Evolutionary conservation across 2,888 invertebrate genomes (phyloP), one percentile per base, ranked within the genome.

Genomic region (Xanthia icteritia): DNA sequence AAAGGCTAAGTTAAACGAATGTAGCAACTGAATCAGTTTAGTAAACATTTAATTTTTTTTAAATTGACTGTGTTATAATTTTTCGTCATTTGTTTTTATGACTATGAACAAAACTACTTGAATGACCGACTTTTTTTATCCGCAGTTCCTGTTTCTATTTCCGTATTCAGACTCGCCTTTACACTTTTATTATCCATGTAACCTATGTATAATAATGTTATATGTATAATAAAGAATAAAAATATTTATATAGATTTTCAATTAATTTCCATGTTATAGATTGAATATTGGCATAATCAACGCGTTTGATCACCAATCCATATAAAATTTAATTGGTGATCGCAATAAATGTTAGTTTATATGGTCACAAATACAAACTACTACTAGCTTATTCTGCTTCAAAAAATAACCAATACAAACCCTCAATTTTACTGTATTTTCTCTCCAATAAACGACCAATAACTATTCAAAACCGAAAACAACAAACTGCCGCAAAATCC

Each of bases 381-480:
- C 27, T 27, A 42, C 20, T 51, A 23, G 3, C 2, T 51, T 17
- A 45, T 58, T 27, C 0, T 23, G 0, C 23, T 58, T 36, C 2
- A 71, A 5, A 5, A 72, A 36, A 48, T 6, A 20, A 1, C 20
- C 20, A 23, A 51, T n/a, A 51, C 2, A 17, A 70, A 39, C 17
- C 23, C 0, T 42, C 4, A 5, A 3, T 36, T 42, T n/a, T 51
- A 17, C n/a, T 15, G 31, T 23, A 45, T 45, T 27, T 13, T 6
- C 27, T 48, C 39, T 15, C 15, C 11, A 36, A 45, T 39, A 77
- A 67, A 67, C 39, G n/a, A 36, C 76, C 76, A 76, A 63, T 58
- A 73, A 80, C 1, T 65, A 65, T 56, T n/a, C 48, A 42, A 63
- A 70, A 31, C 0, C 1, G 58, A 36, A 36, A 42, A 51, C 20